phyloP scores from a whole-genome alignment of 2,888 invertebrate genomes.

The Hirtodrosophila confusa region DNA sequence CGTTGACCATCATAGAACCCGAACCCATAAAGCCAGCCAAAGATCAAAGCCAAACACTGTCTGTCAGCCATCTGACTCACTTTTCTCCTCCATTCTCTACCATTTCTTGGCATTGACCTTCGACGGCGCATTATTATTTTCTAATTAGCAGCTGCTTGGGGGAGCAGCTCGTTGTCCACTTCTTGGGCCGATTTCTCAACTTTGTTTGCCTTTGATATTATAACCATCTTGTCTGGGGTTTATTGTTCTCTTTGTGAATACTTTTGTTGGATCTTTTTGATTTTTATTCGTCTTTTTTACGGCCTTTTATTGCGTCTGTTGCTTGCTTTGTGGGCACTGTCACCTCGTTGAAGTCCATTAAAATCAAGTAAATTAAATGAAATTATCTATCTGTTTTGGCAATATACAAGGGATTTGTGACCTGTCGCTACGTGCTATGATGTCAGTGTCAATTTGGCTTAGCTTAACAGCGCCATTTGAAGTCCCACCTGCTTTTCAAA shows the following conservation, averaged over 20 bases:
- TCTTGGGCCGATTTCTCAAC: conserved; percentile 39
- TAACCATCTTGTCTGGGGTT: conserved; percentile 34
- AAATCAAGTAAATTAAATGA: conserved; percentile 68
- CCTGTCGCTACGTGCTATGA: conserved; percentile 30
- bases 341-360: conserved; percentile 64
- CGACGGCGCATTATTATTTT: conserved; percentile 67
- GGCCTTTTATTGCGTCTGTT: conserved; percentile 23
- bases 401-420: conserved; percentile 21
- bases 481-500: not conserved
- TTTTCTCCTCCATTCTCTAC: conserved; percentile 20
- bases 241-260: conserved; percentile 41
- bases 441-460: conserved; percentile 32
- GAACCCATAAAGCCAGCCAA: not conserved
- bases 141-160: conserved; percentile 60
- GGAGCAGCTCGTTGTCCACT: conserved; percentile 34
- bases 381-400: conserved; percentile 62
- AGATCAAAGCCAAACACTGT: conserved; percentile 11
- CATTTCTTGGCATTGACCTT: conserved; percentile 64
- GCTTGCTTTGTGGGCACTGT: conserved; percentile 35
- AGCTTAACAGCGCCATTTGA: conserved; percentile 1
- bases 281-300: conserved; percentile 14
- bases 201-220: conserved; percentile 47
- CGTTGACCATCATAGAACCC: conserved; percentile 9
- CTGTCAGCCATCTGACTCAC: conserved; percentile 40
- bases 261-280: conserved; percentile 10